These are phyloP conservation scores for Grus americana DNA, from an alignment of 2,113 vertebrate genomes.

Conservation along the genomic window DNA sequence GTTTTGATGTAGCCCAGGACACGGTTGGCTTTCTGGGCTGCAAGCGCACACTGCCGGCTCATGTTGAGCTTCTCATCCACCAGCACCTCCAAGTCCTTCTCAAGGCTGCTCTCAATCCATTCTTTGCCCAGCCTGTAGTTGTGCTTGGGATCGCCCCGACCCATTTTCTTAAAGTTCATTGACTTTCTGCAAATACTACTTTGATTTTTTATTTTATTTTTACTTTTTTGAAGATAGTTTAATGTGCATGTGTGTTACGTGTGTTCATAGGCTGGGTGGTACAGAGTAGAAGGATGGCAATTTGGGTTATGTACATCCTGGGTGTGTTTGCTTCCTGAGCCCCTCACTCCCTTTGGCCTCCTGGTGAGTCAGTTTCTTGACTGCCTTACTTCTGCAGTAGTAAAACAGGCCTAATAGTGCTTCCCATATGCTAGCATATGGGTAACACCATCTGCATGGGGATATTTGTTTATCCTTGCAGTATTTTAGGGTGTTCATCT, in stretches of 20 bases:
- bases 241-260: accelerated
- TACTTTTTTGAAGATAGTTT: not conserved
- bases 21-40: no score
- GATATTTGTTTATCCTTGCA: conserved; percentile 23
- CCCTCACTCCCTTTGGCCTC: not conserved
- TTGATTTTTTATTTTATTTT: not conserved
- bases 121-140: no score
- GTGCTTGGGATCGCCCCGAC: no score
- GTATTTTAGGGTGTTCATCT: not conserved
- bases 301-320: not conserved
- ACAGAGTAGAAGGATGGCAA: not conserved
- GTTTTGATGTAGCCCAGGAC: no score
- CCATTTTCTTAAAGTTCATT: not conserved
- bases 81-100: no score
- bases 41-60: no score
- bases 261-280: not conserved
- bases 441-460: conserved; percentile 8
- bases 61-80: no score
- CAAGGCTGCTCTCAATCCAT: no score
- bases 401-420: not conserved
- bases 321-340: not conserved
- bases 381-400: not conserved
- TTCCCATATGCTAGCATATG: not conserved
- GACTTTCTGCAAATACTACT: not conserved
- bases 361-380: not conserved